Evolutionary conservation across 1,140 invertebrate species (phyloP).

Genomic region (Lepidurus packardi): DNA sequence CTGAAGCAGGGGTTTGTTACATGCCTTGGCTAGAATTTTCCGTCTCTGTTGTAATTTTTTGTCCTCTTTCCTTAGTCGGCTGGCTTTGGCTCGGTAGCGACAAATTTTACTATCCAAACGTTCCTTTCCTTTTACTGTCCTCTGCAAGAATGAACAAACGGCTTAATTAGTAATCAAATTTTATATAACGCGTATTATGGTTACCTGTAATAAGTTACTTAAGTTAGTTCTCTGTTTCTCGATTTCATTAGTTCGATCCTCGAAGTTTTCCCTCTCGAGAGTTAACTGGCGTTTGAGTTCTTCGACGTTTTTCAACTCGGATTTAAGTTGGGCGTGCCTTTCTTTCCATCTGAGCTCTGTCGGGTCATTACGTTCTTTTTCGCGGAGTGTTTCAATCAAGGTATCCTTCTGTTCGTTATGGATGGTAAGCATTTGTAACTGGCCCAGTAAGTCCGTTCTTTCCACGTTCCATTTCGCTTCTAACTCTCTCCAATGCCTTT

Average conservation of each 20-base stretch:
- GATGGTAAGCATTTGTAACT: neutral
- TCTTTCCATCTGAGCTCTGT: neutral
- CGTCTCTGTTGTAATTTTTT: neutral
- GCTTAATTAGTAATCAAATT: neutral
- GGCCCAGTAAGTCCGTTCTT: neutral
- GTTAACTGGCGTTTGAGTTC: neutral
- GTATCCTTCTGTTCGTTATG: neutral
- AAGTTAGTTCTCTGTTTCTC: neutral
- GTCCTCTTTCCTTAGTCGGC: neutral
- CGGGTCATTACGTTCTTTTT: neutral
- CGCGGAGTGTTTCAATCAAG: neutral
- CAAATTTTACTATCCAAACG: neutral
- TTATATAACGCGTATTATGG: too few relatives aligned
- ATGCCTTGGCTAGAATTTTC: slow-evolving; percentile 1
- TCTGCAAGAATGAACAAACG: neutral
- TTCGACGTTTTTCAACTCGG: neutral
- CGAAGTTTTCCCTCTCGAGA: neutral
- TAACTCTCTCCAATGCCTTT: slow-evolving; percentile 5
- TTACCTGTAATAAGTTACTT: neutral
- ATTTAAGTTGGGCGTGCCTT: neutral
- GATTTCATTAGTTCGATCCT: neutral
- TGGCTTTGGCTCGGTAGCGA: neutral
- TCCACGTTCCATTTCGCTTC: slow-evolving; percentile 17
- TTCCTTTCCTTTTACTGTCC: neutral
- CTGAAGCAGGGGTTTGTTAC: neutral